These are phyloP conservation scores for Astatotilapia flaviijosephi DNA, from an alignment of 2,113 vertebrate genomes.

Conservation along the genomic window DNA sequence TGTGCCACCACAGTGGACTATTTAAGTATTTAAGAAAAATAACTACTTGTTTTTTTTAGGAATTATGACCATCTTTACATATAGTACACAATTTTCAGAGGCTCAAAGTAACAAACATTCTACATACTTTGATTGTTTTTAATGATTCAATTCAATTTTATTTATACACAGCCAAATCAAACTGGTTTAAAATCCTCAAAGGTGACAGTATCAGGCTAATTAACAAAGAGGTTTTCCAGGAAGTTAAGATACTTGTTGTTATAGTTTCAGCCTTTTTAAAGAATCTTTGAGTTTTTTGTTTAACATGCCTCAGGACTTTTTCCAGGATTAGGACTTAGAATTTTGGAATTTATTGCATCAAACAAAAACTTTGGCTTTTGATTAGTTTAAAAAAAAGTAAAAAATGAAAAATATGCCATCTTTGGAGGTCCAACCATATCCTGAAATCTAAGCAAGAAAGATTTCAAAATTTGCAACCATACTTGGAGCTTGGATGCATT, in stretches of 20 bases:
- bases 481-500: not conserved
- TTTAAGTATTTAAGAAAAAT: not conserved
- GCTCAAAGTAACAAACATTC: not conserved
- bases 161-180: not conserved
- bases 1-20: not conserved
- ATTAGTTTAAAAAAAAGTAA: not conserved
- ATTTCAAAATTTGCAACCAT: not conserved
- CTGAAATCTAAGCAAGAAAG: not conserved
- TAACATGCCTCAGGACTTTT: not conserved
- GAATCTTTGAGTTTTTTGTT: not conserved
- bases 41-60: not conserved
- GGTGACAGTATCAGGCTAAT: not conserved
- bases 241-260: not conserved
- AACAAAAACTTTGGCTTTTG: not conserved
- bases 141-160: not conserved
- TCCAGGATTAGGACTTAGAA: not conserved
- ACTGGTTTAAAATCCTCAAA: not conserved
- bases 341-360: not conserved
- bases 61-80: not conserved
- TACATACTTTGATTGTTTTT: not conserved
- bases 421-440: not conserved
- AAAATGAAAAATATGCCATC: not conserved
- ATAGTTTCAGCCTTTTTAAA: not conserved
- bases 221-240: not conserved
- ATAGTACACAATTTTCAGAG: not conserved